Evolutionary conservation across 2,888 invertebrate genomes (phyloP), one percentile per base, ranked within the genome.

Genomic region (Cryptus armator): DNA sequence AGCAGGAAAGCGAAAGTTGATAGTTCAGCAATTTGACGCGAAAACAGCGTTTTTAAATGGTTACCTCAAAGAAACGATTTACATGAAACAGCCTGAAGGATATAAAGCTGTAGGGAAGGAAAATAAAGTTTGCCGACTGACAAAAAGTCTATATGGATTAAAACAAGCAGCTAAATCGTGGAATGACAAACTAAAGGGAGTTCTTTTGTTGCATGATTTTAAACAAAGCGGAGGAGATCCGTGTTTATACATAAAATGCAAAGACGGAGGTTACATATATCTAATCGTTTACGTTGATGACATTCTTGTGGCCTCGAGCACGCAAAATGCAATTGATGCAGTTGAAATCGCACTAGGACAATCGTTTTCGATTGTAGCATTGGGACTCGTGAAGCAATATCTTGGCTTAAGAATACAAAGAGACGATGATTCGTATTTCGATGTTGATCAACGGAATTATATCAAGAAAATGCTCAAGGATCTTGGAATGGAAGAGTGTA

Each of bases 81-180:
- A n/a, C n/a, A 48, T 48, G 14, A 48, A 48, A 5, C 48, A 48
- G n/a, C 48, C 48, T 5, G n/a, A 3, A 2, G 46, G 46, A 7
- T 46, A 46, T 12, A 10, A 46, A 12, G 46, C 9, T 6, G 5
- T 2, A 7, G 12, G n/a, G 2, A 48, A 48, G 5, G 48, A 48
- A 48, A 5, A n/a, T 14, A n/a, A 48, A 3, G 5, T 1, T 0
- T 48, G n/a, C 14, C 14, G n/a, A 48, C n/a, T 48, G 5, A 48
- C 4, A 0, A 16, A 78, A 62, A 81, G 83, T 53, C 62, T 92
- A 12, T 91, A 92, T 86, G 91, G 90, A 12, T 79, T 91, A 4
- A 90, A 89, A 62, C 90, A 91, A 80, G 83, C 88, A 37, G 88
- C 90, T 19, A 81, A 89, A 66, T 83, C 82, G 7, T 92, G 91